Conservation (phyloP, 2,888 invertebrate genomes). For the Furcula furcula region DNA sequence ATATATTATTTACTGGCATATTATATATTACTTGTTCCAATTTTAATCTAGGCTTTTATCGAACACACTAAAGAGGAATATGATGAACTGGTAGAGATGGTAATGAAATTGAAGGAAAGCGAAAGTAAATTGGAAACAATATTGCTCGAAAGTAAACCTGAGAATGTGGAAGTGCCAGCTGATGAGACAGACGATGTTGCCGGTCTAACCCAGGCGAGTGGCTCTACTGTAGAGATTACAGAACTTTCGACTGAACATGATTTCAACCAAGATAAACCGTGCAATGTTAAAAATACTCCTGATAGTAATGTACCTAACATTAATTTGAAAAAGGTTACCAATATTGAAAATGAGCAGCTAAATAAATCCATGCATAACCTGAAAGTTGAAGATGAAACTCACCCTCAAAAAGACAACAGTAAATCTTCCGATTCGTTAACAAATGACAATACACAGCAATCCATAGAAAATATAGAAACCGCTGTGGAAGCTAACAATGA, state of each 20-base stretch:
- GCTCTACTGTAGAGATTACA: conserved; percentile 22
- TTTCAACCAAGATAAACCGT: conserved; percentile 36
- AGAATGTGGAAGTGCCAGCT: conserved; percentile 59
- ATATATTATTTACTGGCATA: background rate
- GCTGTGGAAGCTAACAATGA: conserved; percentile 19
- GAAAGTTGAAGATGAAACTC: conserved; percentile 40
- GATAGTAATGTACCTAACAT: conserved; percentile 44
- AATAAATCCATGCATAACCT: conserved; percentile 60
- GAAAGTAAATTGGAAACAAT: conserved; percentile 84
- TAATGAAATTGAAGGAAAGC: conserved; percentile 86
- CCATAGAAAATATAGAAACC: conserved; percentile 13
- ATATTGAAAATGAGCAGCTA: conserved; percentile 72
- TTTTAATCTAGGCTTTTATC: conserved; percentile 73
- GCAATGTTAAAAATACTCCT: conserved; percentile 42
- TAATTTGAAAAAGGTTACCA: conserved; percentile 69
- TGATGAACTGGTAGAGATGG: conserved; percentile 84
- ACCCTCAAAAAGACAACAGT: conserved; percentile 27
- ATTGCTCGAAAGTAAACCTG: conserved; percentile 60
- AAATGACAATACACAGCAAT: conserved; percentile 14
- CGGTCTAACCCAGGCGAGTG: conserved; percentile 22
- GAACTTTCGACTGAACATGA: conserved; percentile 24
- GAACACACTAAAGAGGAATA: conserved; percentile 79
- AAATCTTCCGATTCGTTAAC: conserved; percentile 22
- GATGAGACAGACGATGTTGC: conserved; percentile 42
- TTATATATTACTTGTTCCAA: conserved; percentile 32